Base-by-base conservation (phyloP, 2,113 vertebrate species). In the Centropus bengalensis region DNA sequence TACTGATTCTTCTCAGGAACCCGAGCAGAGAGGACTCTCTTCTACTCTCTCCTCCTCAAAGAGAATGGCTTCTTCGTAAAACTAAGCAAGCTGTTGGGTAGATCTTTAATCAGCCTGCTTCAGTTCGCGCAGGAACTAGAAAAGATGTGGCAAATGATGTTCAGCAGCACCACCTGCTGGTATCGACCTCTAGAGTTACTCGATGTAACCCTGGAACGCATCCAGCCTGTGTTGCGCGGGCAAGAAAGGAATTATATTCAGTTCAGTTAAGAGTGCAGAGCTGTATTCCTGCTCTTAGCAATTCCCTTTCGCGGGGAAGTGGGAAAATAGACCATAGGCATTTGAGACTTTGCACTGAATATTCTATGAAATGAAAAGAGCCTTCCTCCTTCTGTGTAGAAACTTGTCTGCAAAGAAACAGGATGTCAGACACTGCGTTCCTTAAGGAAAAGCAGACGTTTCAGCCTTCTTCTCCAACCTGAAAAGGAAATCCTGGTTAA, bases 121-220 rank as follows among this genome's bases (percentile, higher is more conserved):
- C 7, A 0, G 23, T 45, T 59, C 1, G 1, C 14, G 1, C 24
- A 3, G 40, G 27, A 9, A n/a, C 49, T 18, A n/a, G n/a, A 36
- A 90, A 71, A 12, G 9, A 54, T 4, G 7, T 3, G 44, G 28
- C 1, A 94, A 95, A 36, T 7, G 4, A 8, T 4, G 70, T 73
- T 91, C 62, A 54, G 49, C 79, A 94, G 90, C 93, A 88, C 88
- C 90, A 93, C 42, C 92, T 89, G 67, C 33, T 77, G 90, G 92
- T 7, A 33, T 10, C 4, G 27, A 44, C 21, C 66, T 30, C 56
- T 24, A 19, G 1, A 20, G 7, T 21, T 54, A 23, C 1, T 59
- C 14, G 3, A 3, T 23, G 47, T 0, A 32, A 38, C 20, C 32
- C 15, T 45, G 10, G 0, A 6, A n/a, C 60, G 14, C n/a, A 17